Evolutionary conservation across 1,140 invertebrate species (phyloP).

Genomic region (Lucilia sericata): DNA sequence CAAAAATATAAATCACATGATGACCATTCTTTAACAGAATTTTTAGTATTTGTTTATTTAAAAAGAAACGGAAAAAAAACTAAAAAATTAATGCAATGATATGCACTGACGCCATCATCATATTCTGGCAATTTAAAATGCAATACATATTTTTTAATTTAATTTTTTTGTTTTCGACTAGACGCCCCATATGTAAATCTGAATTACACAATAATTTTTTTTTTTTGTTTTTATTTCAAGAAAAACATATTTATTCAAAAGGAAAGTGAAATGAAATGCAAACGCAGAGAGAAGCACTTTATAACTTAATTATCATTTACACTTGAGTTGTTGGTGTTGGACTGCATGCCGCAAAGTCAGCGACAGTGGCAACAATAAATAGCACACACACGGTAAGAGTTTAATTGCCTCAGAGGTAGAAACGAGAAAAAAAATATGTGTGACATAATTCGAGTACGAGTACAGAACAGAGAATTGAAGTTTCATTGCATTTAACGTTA

Average conservation of each 20-base stretch:
- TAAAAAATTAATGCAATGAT: not conserved
- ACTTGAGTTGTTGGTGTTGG: not conserved
- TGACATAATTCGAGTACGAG: no score
- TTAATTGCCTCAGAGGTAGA: no score
- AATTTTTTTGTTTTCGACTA: not conserved
- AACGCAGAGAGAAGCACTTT: not conserved
- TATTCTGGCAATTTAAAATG: constrained; percentile 8
- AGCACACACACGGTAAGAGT: not conserved
- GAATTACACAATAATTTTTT: constrained; percentile 4
- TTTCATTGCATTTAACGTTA: no score
- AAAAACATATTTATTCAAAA: not conserved
- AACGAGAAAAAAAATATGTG: no score
- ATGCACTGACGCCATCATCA: not conserved
- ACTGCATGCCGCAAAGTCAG: not conserved
- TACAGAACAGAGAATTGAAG: no score
- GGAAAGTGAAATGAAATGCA: not conserved
- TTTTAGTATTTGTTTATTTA: no score
- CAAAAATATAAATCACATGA: no score
- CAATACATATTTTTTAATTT: not conserved
- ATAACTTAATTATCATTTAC: not conserved
- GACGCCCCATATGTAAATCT: constrained; percentile 9
- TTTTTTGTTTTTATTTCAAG: not conserved
- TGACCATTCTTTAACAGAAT: no score
- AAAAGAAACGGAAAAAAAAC: not conserved
- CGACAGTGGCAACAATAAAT: not conserved